Evolutionary conservation across 1,140 invertebrate genomes (phyloP).

Genomic region (Drosophila gunungcola): DNA sequence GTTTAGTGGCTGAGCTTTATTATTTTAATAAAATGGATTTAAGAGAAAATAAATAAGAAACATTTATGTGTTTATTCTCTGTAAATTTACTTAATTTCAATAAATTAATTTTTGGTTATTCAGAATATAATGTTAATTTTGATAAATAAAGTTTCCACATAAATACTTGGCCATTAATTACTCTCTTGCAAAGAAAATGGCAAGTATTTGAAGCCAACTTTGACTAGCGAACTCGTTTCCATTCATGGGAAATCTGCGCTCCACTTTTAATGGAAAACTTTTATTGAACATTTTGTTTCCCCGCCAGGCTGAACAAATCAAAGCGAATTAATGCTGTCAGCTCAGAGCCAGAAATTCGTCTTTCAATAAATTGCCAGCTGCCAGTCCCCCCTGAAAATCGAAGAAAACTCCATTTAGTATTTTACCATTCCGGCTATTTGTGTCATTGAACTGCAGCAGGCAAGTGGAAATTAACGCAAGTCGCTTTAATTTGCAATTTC

Average conservation of each 20-base stretch:
- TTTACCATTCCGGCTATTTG: slow-evolving; percentile 13
- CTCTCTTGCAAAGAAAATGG: not conserved
- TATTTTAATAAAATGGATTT: slow-evolving; percentile 26
- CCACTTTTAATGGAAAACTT: slow-evolving; percentile 10
- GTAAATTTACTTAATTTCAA: too few species aligned
- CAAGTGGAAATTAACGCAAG: slow-evolving; percentile 48
- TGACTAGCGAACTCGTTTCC: not conserved
- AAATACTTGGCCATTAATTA: not conserved
- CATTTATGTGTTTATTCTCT: too few species aligned
- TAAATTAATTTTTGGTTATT: not conserved
- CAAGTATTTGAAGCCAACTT: not conserved
- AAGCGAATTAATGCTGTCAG: slow-evolving; percentile 38
- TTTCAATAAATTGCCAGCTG: slow-evolving; percentile 37
- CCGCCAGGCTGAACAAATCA: slow-evolving; percentile 23
- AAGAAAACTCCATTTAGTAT: not conserved
- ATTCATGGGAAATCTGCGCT: not conserved
- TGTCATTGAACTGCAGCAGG: slow-evolving; percentile 37
- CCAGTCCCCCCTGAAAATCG: not conserved
- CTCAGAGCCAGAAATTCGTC: slow-evolving; percentile 26
- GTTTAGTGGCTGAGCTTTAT: slow-evolving; percentile 15
- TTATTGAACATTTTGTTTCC: slow-evolving; percentile 26
- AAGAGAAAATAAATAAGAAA: too few species aligned
- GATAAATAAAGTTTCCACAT: not conserved
- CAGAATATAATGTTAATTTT: not conserved
- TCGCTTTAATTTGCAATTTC: slow-evolving; percentile 62